Evolutionary conservation across 2,113 vertebrate genomes (phyloP).

Genomic region (Gasterosteus nipponicus): DNA sequence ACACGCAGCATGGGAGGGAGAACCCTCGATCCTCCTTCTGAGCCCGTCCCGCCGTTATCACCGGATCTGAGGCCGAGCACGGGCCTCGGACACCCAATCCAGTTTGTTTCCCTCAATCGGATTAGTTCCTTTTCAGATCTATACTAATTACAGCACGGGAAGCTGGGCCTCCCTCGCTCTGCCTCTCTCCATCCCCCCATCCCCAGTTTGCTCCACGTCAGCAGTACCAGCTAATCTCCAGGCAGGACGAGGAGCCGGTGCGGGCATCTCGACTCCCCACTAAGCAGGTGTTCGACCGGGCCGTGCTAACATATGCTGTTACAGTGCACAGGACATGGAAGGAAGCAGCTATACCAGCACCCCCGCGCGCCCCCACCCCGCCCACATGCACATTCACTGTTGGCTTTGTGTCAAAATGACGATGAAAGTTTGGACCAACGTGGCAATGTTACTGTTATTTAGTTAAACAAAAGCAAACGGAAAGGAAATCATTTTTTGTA

Average conservation of each 20-base stretch:
- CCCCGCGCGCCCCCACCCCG: background rate
- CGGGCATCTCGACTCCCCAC: slow-evolving; percentile 45
- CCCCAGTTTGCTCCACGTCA: slow-evolving; percentile 72
- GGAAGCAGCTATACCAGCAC: slow-evolving; percentile 47
- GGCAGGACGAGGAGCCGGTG: slow-evolving; percentile 47
- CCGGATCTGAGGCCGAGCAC: slow-evolving; percentile 52
- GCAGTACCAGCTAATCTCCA: slow-evolving; percentile 76
- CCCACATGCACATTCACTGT: slow-evolving; percentile 7
- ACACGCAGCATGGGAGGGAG: slow-evolving; percentile 2
- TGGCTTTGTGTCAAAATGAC: background rate
- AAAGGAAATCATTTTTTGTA: background rate
- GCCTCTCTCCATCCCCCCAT: slow-evolving; percentile 41
- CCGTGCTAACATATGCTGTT: slow-evolving; percentile 34
- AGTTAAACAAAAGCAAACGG: background rate
- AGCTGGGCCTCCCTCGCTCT: slow-evolving; percentile 39
- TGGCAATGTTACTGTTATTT: too few relatives aligned
- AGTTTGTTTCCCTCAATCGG: slow-evolving; percentile 82
- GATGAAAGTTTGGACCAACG: too few relatives aligned
- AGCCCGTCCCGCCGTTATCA: slow-evolving; percentile 61
- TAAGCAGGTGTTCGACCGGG: slow-evolving; percentile 58
- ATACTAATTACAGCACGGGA: slow-evolving; percentile 78
- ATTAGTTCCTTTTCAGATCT: slow-evolving; percentile 82
- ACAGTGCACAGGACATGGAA: slow-evolving; percentile 13
- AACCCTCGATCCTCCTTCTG: slow-evolving; percentile 43
- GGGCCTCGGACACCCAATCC: slow-evolving; percentile 74